Evolutionary conservation across 2,797 vertebrate genomes (phyloP).

Genomic region (Pangasius mekongensis): DNA sequence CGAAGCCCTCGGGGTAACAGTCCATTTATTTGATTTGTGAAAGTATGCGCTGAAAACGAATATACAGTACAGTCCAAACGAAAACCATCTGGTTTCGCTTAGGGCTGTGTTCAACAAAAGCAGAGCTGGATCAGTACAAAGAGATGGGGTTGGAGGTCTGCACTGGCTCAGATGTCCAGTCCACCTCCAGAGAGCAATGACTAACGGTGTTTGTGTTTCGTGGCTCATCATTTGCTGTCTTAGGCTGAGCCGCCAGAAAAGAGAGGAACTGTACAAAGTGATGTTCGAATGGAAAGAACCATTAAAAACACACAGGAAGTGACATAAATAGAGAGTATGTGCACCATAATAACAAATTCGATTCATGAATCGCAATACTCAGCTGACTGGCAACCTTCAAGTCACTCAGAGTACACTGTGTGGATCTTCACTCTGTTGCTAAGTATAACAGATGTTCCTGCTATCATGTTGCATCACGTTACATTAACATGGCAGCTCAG

Average conservation of each 20-base stretch:
- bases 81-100: constrained; percentile 75
- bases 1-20: constrained; percentile 57
- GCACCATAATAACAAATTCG: background rate
- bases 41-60: constrained; percentile 64
- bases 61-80: constrained; percentile 62
- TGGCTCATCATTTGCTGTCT: constrained; percentile 54
- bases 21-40: constrained; percentile 69
- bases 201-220: constrained; percentile 60
- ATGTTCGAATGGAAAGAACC: constrained; percentile 10
- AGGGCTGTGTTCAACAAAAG: constrained; percentile 63
- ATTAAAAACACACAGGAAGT: constrained; percentile 5
- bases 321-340: background rate
- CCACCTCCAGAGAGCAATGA: constrained; percentile 60
- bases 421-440: constrained; percentile 40
- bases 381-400: background rate
- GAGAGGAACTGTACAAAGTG: constrained; percentile 23
- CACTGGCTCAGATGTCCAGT: constrained; percentile 59
- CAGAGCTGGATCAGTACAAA: constrained; percentile 58
- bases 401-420: constrained; percentile 7
- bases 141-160: constrained; percentile 61
- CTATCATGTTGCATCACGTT: constrained; percentile 53
- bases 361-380: background rate
- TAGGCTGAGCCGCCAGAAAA: background rate
- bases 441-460: constrained; percentile 51
- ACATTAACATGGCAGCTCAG: constrained; percentile 46